phyloP scores from a whole-genome alignment of 2,113 vertebrate species.

The Atractosteus spatula region DNA sequence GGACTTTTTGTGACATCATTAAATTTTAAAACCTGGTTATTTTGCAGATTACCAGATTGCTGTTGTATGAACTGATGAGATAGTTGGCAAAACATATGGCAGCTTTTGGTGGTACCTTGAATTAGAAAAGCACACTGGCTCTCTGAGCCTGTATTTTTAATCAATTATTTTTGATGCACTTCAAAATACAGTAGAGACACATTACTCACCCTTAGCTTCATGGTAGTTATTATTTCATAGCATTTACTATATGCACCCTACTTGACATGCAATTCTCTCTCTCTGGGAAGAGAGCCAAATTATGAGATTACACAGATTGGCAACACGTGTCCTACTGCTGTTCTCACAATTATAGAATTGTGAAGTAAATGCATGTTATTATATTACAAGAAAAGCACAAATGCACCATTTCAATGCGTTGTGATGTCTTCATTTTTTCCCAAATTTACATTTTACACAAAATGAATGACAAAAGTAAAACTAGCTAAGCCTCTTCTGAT shows the following conservation, averaged over 20 bases:
- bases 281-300: conserved; percentile 69
- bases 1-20: too few relatives aligned
- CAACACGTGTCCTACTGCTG: conserved; percentile 30
- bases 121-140: neutral
- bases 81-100: neutral
- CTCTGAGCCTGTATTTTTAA: conserved; percentile 51
- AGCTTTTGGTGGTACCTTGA: conserved; percentile 23
- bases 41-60: too few relatives aligned
- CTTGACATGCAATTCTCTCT: conserved; percentile 74
- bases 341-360: conserved; percentile 39
- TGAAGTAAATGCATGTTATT: conserved; percentile 26
- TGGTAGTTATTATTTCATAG: conserved; percentile 73
- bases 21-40: too few relatives aligned
- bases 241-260: conserved; percentile 75
- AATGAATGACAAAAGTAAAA: too few relatives aligned
- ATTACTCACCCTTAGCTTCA: conserved; percentile 62
- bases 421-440: conserved; percentile 13
- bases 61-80: too few relatives aligned
- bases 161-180: conserved; percentile 75
- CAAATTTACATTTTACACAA: too few relatives aligned
- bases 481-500: too few relatives aligned
- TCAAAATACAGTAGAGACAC: conserved; percentile 70
- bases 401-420: conserved; percentile 35
- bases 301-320: conserved; percentile 67
- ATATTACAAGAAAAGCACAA: conserved; percentile 35